Evolutionary conservation across 2,113 vertebrate genomes (phyloP).

Genomic region (Atherinomorus stipes): DNA sequence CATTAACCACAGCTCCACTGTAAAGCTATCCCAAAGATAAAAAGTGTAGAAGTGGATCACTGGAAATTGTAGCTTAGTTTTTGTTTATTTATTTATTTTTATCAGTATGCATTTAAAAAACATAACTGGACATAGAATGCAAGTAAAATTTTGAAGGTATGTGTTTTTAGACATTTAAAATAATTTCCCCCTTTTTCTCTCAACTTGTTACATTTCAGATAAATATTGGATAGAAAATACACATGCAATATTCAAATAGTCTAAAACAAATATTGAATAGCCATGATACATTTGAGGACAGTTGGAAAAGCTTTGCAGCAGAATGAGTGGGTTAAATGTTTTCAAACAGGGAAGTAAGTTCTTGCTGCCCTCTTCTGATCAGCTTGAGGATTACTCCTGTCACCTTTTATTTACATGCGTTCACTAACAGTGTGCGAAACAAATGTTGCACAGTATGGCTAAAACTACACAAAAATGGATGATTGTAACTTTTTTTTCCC

Average conservation of each 20-base stretch:
- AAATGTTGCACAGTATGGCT: not conserved
- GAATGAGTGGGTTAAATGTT: not conserved
- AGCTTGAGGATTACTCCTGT: not conserved
- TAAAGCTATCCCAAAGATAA: too few relatives aligned
- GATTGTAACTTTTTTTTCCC: not conserved
- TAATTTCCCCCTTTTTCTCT: not conserved
- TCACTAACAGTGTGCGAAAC: not conserved
- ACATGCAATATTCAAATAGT: not conserved
- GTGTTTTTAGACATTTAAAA: too few relatives aligned
- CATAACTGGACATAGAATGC: too few relatives aligned
- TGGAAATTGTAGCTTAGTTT: too few relatives aligned
- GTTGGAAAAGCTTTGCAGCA: not conserved
- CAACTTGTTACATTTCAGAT: not conserved
- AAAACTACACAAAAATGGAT: not conserved
- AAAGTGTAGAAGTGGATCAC: too few relatives aligned
- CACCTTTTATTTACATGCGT: not conserved
- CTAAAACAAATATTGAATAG: not conserved
- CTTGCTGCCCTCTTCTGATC: constrained; percentile 56
- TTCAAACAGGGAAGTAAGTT: constrained; percentile 4
- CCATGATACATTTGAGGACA: not conserved
- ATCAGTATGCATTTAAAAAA: too few relatives aligned
- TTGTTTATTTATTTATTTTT: too few relatives aligned
- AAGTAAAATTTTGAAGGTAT: too few relatives aligned
- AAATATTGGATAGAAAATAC: not conserved
- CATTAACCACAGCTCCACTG: too few relatives aligned